Evolutionary conservation across 2,113 vertebrate species (phyloP).

Genomic region (Colistium nudipinnis): DNA sequence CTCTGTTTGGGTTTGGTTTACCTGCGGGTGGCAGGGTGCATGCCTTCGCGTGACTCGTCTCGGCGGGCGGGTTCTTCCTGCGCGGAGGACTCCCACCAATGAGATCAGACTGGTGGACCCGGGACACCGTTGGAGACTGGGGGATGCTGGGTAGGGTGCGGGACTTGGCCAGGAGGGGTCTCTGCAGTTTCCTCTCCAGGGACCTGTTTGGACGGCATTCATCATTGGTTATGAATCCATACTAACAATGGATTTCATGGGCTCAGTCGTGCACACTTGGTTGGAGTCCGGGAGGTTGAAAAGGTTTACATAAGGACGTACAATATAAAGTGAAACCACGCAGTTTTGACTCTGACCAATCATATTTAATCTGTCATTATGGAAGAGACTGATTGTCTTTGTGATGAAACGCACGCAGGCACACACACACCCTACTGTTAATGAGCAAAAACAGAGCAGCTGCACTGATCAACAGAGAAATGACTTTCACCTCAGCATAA

Average conservation of each 20-base stretch:
- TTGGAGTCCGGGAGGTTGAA: too few species aligned
- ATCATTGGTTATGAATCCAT: too few species aligned
- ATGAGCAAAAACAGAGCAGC: constrained; percentile 48
- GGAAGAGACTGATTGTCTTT: neutral
- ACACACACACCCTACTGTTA: constrained; percentile 21
- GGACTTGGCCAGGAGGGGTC: constrained; percentile 88
- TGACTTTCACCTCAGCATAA: constrained; percentile 53
- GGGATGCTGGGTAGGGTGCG: constrained; percentile 92
- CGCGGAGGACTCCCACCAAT: constrained; percentile 75
- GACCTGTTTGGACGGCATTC: constrained; percentile 74
- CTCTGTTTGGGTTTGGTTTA: constrained; percentile 46
- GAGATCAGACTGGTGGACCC: constrained; percentile 80
- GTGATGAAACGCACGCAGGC: neutral
- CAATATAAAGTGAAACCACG: too few species aligned
- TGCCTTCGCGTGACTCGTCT: constrained; percentile 73
- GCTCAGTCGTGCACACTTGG: too few species aligned
- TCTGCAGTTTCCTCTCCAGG: constrained; percentile 87
- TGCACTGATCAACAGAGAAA: constrained; percentile 61
- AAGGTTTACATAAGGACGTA: too few species aligned
- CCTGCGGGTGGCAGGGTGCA: constrained; percentile 88
- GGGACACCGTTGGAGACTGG: constrained; percentile 87
- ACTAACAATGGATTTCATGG: too few species aligned
- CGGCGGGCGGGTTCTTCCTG: constrained; percentile 59
- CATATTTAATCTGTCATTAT: neutral
- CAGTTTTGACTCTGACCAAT: neutral